Evolutionary conservation across 2,888 invertebrate genomes (phyloP), one percentile per base, ranked within the genome.

Genomic region (Micropterix aruncella): DNA sequence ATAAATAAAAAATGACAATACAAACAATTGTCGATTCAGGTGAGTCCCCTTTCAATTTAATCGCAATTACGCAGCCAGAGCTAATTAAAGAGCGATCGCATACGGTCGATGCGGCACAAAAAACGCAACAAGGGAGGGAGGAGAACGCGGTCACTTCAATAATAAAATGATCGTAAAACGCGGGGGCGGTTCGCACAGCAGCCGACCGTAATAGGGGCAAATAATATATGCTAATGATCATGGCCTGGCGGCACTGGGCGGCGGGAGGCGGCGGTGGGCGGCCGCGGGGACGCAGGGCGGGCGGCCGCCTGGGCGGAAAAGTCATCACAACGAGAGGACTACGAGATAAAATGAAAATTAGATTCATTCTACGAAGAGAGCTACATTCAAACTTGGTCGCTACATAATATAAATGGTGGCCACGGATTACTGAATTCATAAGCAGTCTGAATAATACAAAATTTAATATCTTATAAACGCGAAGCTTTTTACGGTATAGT

Each of bases 191-290:
- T 42, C 40, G 46, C 43, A 43, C 43, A 42, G 46, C 19, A 56
- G 58, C 56, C 59, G 59, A 58, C 60, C 61, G 64, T 66, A 65
- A 66, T 63, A 61, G 64, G 58, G 61, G 58, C 63, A 64, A 63
- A 66, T 70, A 69, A 70, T 69, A 62, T 69, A 69, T 69, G 70
- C 61, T 69, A 69, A 70, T 68, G 66, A 68, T 38, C 39, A 27
- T 36, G 44, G 42, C 39, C 19, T 27, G 46, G 43, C 38, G 43
- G 64, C 60, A 61, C 43, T 46, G 42, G 19, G 60, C 57, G 60
- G 60, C 56, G 56, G 60, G 19, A 59, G 58, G 56, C 55, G 56
- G 58, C 54, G 62, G 59, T 67, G 37, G 14, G 38, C 38, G 38
- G 27, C n/a, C 39, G 19, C 18, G 46, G 43, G 38, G 43, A 64